Base-by-base conservation (phyloP, 2,797 vertebrate genomes). In the Peromyscus attwateri region DNA sequence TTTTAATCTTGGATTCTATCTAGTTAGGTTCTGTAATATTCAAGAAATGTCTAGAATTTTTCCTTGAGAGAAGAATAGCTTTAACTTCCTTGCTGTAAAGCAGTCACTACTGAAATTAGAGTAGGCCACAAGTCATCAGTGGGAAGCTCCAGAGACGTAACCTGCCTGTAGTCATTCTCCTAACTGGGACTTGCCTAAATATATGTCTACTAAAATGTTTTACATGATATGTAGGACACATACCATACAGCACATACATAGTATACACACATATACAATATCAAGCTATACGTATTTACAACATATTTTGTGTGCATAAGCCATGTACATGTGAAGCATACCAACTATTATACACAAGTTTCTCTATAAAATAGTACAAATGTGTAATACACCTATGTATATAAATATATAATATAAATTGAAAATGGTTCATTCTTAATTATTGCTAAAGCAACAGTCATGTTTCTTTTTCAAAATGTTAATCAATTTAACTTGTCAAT, bases 391-490 rank as follows among this genome's bases (percentile, higher is more conserved):
- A 66, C 79, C 85, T 92, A 43, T 94, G 4, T 37, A 73, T 73
- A 73, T 12, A 73, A 40, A 57, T 73, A 25, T 40, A 57, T 40
- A 66, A 81, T 52, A 52, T 55, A 90, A 84, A 81, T 62, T 92
- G 71, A 76, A 89, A 92, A 55, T 89, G 1, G 2, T 82, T 76
- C 49, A 87, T 52, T 95, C 71, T 95, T 94, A 94, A 89, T 87
- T 95, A 96, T 97, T 92, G 17, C 90, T 88, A 97, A 92, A n/a
- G 1, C 25, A 80, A 12, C 21, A 89, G 62, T 31, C 87, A 76
- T 68, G 37, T 93, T 89, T 96, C 70, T 95, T 94, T 95, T 95
- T 95, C 31, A 96, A 91, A 94, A 87, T 81, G 27, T 84, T 88
- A 27, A 87, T 87, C n/a, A 43, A 1, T 94, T 92, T 17, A 92